These are phyloP conservation scores for Eutolmus rufibarbis DNA, from an alignment of 2,888 invertebrate species.

Conservation along the genomic window DNA sequence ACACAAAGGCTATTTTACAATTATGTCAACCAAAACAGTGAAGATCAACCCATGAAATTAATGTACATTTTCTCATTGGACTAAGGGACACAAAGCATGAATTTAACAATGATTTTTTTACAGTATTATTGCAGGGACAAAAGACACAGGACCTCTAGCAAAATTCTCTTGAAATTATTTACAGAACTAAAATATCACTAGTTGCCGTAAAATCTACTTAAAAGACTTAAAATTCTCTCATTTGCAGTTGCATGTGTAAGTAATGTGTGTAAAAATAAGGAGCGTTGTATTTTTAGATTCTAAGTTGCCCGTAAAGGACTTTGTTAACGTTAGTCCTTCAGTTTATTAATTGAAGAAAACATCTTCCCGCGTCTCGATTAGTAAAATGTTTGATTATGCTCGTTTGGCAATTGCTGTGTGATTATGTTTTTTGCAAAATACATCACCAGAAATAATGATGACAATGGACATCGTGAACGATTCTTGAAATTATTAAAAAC, in stretches of 20 bases:
- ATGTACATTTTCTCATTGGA: background rate
- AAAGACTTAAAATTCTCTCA: background rate
- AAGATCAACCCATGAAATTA: background rate
- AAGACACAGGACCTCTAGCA: background rate
- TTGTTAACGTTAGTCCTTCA: background rate
- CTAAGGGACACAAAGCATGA: background rate
- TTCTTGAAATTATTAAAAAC: background rate
- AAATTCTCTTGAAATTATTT: background rate
- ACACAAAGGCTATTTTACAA: background rate
- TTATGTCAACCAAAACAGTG: background rate
- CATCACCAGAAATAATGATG: background rate
- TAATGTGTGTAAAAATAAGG: background rate
- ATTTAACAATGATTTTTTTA: background rate
- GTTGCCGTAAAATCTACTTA: background rate
- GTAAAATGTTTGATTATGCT: background rate
- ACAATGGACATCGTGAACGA: background rate
- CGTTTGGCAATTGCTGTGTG: background rate
- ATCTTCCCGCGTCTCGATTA: background rate
- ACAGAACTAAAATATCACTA: background rate
- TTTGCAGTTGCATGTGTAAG: background rate
- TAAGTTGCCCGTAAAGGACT: background rate
- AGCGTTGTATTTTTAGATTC: background rate
- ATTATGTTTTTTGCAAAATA: background rate
- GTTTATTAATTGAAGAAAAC: background rate
- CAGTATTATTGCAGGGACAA: background rate